Evolutionary conservation across 1,140 invertebrate species (phyloP).

Genomic region (Pectinophora gossypiella): DNA sequence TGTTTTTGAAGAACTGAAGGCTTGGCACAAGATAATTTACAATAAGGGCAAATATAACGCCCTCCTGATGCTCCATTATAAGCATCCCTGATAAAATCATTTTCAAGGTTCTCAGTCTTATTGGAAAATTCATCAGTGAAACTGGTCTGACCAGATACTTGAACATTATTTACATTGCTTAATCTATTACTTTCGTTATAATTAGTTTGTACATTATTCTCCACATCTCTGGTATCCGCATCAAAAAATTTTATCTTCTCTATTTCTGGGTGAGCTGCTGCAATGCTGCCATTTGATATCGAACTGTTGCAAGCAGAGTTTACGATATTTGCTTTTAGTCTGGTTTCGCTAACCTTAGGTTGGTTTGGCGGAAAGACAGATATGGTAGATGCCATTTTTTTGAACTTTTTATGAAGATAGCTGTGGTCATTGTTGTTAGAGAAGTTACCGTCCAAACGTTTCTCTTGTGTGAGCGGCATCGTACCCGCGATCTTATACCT

Average conservation of each 20-base stretch:
- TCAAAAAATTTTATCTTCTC: constrained; percentile 61
- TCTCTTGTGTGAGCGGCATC: constrained; percentile 70
- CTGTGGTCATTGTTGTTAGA: constrained; percentile 82
- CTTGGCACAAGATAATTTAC: constrained; percentile 91
- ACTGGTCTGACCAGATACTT: constrained; percentile 70
- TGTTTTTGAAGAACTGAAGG: constrained; percentile 96
- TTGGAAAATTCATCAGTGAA: constrained; percentile 69
- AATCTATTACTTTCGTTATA: constrained; percentile 66
- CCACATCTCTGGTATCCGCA: constrained; percentile 34
- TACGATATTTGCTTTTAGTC: constrained; percentile 47
- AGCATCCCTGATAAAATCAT: constrained; percentile 69
- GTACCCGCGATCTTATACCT: constrained; percentile 61
- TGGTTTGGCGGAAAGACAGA: constrained; percentile 53
- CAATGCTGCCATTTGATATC: constrained; percentile 64
- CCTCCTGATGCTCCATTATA: constrained; percentile 66
- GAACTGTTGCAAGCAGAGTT: constrained; percentile 45
- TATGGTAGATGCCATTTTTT: constrained; percentile 86
- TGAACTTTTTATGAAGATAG: constrained; percentile 94
- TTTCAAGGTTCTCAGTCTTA: constrained; percentile 72
- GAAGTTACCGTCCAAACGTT: constrained; percentile 63
- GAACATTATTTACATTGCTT: constrained; percentile 71
- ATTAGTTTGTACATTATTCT: constrained; percentile 76
- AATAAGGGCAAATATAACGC: constrained; percentile 90
- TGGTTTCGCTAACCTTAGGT: constrained; percentile 50
- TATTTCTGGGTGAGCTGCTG: constrained; percentile 65